Conservation (phyloP, 2,113 vertebrate species). For the Anseranas semipalmata region DNA sequence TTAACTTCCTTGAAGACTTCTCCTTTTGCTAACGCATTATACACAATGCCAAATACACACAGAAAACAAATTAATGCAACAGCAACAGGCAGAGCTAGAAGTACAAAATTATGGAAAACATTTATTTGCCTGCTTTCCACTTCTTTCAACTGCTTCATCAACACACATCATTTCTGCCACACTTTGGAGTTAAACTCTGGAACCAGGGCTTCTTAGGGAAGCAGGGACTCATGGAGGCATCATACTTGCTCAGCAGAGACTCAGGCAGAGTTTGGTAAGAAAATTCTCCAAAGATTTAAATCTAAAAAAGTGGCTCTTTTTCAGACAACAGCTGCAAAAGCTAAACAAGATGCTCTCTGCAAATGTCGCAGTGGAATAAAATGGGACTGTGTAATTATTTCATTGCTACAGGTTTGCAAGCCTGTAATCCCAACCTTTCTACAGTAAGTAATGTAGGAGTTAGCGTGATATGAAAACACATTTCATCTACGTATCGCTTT, state of each 20-base stretch:
- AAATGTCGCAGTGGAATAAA: not conserved
- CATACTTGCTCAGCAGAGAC: not conserved
- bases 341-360: not conserved
- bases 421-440: not conserved
- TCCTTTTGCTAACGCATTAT: not conserved
- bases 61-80: not conserved
- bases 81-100: not conserved
- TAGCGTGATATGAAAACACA: not conserved
- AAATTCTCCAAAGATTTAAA: not conserved
- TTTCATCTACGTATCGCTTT: not conserved
- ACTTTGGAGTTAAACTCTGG: not conserved
- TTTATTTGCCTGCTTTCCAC: not conserved
- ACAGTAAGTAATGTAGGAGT: not conserved
- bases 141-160: constrained; percentile 2
- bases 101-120: not conserved
- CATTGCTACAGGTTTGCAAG: not conserved
- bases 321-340: not conserved
- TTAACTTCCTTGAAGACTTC: not conserved
- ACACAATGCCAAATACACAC: not conserved
- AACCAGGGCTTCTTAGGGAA: not conserved
- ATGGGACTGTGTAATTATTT: not conserved
- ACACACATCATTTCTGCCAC: not conserved
- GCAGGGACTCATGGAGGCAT: not conserved
- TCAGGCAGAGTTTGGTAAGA: not conserved
- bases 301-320: not conserved